Evolutionary conservation across 2,888 invertebrate genomes (phyloP), one percentile per base, ranked within the genome.

Genomic region (Torymus tubicola): DNA sequence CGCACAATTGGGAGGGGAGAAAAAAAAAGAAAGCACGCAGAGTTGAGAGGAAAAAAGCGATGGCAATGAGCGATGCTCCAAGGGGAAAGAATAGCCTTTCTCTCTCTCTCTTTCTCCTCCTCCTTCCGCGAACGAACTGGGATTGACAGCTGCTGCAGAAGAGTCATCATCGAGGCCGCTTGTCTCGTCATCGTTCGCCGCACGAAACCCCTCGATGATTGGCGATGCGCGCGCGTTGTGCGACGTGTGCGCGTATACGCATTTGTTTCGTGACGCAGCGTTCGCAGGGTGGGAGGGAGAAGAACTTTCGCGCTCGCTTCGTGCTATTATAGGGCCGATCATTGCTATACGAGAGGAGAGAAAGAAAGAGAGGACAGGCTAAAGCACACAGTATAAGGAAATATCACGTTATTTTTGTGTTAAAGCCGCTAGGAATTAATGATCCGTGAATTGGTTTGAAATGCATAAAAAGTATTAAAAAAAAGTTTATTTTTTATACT

Each of bases 211-310:
- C 50, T 42, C 42, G 52, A 63, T 53, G 60, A 60, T 68, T 65
- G 42, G 42, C 42, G 42, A 42, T 42, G 42, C 42, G 5, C 42
- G 57, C 55, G 31, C 52, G n/a, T n/a, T 42, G 4, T 42, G 42
- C 61, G 63, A 52, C 42, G 18, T 85, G 64, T 85, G 86, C 84
- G 86, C 84, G 86, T 42, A 42, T 42, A 42, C 84, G 87, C 89
- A 89, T 90, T 90, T 89, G 89, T 89, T 89, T 88, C 89, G 87
- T 90, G 90, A 90, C 90, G 88, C 89, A 90, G 90, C 90, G 18
- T 13, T 69, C 31, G n/a, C n/a, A n/a, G 55, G 2, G 61, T 13
- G 24, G 14, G 24, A 67, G 52, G 64, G 55, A n/a, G 11, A 4
- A 31, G 57, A 18, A 24, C 16, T 74, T 74, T 67, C 53, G 74